A percentile compares a stretch with the other conserved stretches of the same genome.
Conservation (phyloP, 2,888 invertebrate genomes). For the Chrysomela aeneicollis region DNA sequence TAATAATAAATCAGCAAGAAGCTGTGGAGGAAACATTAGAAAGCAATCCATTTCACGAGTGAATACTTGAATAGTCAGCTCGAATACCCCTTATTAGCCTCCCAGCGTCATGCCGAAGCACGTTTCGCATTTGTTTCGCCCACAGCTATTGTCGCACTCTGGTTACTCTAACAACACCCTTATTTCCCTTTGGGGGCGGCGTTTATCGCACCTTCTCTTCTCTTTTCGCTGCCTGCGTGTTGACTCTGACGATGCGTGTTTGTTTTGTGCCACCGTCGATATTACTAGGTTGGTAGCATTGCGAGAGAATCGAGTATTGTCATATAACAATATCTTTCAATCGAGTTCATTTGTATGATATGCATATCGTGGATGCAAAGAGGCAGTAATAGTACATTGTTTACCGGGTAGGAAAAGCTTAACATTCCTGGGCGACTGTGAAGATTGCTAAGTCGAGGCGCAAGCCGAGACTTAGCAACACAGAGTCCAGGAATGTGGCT, state of each 20-base stretch:
- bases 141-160: constrained; percentile 52
- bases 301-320: background rate
- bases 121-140: constrained; percentile 57
- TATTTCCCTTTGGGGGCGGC: constrained; percentile 32
- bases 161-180: constrained; percentile 43
- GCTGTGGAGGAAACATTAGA: constrained; percentile 49
- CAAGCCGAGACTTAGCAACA: no score
- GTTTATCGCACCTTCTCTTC: constrained; percentile 15
- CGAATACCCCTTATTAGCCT: constrained; percentile 56
- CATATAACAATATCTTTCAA: background rate
- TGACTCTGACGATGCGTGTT: constrained; percentile 24
- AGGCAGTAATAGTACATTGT: no score
- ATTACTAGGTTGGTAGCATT: background rate
- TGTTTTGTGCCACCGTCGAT: constrained; percentile 19
- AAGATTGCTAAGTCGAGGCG: no score
- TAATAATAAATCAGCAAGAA: constrained; percentile 56
- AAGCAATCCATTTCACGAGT: constrained; percentile 52
- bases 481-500: no score
- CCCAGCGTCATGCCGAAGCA: constrained; percentile 53
- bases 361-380: no score
- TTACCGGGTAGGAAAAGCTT: no score
- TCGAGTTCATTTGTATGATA: no score
- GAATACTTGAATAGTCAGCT: constrained; percentile 37
- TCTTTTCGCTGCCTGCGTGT: constrained; percentile 13
- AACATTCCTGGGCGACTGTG: no score